These are phyloP conservation scores for Neopelma chrysocephalum DNA, from an alignment of 2,797 vertebrate species.

Conservation along the genomic window DNA sequence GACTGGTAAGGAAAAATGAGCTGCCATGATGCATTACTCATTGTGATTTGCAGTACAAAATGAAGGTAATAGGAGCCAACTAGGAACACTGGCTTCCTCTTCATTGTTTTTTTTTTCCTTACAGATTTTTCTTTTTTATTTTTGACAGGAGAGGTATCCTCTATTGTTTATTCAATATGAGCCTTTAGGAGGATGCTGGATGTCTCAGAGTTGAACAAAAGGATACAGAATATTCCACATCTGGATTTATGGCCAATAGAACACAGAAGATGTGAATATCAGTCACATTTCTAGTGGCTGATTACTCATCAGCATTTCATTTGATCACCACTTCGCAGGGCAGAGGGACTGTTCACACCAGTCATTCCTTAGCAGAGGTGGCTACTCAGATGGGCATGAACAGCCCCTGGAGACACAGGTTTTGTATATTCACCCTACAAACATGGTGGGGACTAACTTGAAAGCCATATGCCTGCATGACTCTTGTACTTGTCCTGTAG, in stretches of 20 bases:
- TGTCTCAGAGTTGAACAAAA: background rate
- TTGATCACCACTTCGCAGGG: background rate
- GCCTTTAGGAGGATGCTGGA: background rate
- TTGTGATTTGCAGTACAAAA: background rate
- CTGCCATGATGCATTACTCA: background rate
- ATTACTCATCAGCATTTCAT: background rate
- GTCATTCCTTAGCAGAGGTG: background rate
- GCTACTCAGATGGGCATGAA: background rate
- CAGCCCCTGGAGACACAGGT: background rate
- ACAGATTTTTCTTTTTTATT: background rate
- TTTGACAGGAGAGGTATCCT: background rate
- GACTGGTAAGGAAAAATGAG: slow-evolving; percentile 24
- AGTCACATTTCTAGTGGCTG: background rate
- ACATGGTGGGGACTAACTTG: background rate
- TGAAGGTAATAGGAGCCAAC: background rate
- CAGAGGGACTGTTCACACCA: background rate
- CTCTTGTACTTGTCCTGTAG: background rate
- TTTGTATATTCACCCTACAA: background rate
- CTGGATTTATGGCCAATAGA: background rate
- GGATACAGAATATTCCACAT: background rate
- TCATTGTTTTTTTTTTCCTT: background rate
- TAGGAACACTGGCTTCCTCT: background rate
- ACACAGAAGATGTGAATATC: background rate
- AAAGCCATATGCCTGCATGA: background rate
- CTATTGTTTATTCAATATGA: background rate